phyloP scores from a whole-genome alignment of 2,888 invertebrate genomes.

The Aspidapion aeneum region DNA sequence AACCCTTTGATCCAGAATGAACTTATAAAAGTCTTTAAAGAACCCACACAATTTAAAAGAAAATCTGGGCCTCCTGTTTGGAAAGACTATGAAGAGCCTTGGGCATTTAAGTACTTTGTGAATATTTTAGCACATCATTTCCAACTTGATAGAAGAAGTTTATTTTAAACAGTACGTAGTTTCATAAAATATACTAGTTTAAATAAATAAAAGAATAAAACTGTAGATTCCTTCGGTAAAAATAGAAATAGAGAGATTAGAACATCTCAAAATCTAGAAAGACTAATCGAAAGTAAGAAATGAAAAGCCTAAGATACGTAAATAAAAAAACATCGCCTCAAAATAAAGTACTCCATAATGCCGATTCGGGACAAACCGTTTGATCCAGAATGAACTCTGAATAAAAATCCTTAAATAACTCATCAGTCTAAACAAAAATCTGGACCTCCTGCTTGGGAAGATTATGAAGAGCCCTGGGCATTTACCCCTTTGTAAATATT shows the following conservation, averaged over 20 bases:
- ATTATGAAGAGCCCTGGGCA: not conserved
- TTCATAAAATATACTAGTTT: too few relatives aligned
- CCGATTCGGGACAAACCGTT: not conserved
- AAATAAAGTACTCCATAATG: not conserved
- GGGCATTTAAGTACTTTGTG: not conserved
- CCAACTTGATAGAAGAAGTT: not conserved
- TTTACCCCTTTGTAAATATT: not conserved
- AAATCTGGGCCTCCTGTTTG: not conserved
- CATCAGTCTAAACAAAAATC: not conserved
- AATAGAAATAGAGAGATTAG: too few relatives aligned
- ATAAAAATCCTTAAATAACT: not conserved
- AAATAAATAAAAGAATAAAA: too few relatives aligned
- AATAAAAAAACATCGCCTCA: not conserved
- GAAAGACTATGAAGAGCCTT: not conserved
- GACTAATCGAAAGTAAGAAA: too few relatives aligned
- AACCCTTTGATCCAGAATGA: not conserved
- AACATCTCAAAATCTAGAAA: too few relatives aligned
- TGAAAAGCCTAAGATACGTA: not conserved
- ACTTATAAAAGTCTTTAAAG: not conserved
- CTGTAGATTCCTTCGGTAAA: too few relatives aligned
- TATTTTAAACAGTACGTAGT: too few relatives aligned
- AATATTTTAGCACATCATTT: not conserved
- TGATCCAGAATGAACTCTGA: not conserved
- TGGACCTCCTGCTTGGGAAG: not conserved
- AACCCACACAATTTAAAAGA: not conserved